phyloP scores from a whole-genome alignment of 1,140 invertebrate species.

The Apis laboriosa region DNA sequence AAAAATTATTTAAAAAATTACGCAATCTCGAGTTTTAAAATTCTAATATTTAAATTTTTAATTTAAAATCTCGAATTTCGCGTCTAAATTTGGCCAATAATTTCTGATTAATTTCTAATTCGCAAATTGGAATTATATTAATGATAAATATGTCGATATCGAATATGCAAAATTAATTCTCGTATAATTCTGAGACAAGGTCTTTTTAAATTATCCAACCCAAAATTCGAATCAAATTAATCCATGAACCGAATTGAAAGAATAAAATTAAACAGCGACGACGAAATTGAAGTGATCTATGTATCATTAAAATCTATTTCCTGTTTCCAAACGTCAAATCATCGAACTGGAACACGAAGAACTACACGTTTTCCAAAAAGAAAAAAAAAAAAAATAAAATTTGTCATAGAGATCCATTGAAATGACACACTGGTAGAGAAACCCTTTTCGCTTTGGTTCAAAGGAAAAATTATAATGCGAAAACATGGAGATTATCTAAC shows the following conservation, averaged over 20 bases:
- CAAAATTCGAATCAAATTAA: not conserved
- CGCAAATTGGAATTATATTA: no score
- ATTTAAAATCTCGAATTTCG: no score
- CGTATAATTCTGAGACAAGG: not conserved
- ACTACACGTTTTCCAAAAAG: not conserved
- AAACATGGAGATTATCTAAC: not conserved
- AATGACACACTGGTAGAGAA: not conserved
- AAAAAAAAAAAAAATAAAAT: no score
- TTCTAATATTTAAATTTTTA: no score
- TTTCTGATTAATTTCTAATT: no score
- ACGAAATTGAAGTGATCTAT: not conserved
- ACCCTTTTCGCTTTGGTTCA: not conserved
- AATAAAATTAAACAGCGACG: not conserved
- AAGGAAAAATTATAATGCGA: slow-evolving; percentile 1
- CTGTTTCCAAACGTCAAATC: not conserved
- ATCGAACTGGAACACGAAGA: not conserved
- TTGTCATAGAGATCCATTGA: not conserved
- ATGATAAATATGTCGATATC: not conserved
- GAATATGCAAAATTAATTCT: not conserved
- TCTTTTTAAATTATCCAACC: not conserved
- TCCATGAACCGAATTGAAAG: not conserved
- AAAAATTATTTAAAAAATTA: no score
- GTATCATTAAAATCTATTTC: not conserved
- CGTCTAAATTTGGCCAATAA: no score
- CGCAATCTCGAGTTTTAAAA: no score